Evolutionary conservation across 1,140 invertebrate species (phyloP).

Genomic region (honey bee (Apis mellifera)): Amel_HAv3.1 CM009937.2:2110001-2110500

Average conservation of each 20-base stretch:
- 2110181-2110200: slow-evolving; percentile 27
- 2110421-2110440: slow-evolving; percentile 64
- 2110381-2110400: slow-evolving; percentile 22
- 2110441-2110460: slow-evolving; percentile 26
- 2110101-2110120: slow-evolving; percentile 32
- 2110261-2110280: not conserved
- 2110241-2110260: slow-evolving; percentile 45
- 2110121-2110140: not conserved
- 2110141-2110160: slow-evolving; percentile 4
- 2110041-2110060: slow-evolving; percentile 23
- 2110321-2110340: too few species aligned
- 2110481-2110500: not conserved
- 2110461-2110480: not conserved
- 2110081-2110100: slow-evolving; percentile 34
- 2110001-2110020: not conserved
- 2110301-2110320: not conserved
- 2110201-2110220: slow-evolving; percentile 39
- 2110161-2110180: slow-evolving; percentile 5
- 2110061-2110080: slow-evolving; percentile 56
- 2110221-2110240: slow-evolving; percentile 49
- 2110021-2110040: slow-evolving; percentile 2
- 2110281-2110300: not conserved
- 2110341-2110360: slow-evolving; percentile 36
- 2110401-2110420: slow-evolving; percentile 29
- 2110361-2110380: slow-evolving; percentile 28